Evolutionary conservation across 92 coral and sea anemone genomes (phyloP).

Genomic region (Epizoanthus rinbou): DNA sequence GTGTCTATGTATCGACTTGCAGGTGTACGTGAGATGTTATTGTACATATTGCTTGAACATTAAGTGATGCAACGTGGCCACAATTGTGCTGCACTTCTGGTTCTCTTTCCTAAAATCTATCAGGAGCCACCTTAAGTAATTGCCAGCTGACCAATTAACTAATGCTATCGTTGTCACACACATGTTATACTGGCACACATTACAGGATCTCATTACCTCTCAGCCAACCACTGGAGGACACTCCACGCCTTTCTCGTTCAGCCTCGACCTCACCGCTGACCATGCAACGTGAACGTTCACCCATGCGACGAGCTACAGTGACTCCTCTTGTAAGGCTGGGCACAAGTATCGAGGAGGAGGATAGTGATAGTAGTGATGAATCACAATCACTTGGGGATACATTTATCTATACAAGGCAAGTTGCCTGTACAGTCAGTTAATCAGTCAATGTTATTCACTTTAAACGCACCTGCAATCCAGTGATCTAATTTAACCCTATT

Average conservation of each 20-base stretch:
- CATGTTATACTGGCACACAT: slow-evolving; percentile 5
- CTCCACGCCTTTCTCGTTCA: slow-evolving; percentile 37
- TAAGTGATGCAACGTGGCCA: too few species aligned
- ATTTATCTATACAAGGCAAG: slow-evolving; percentile 40
- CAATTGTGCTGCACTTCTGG: too few species aligned
- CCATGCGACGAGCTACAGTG: slow-evolving; percentile 1
- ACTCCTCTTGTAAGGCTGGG: slow-evolving; percentile 37
- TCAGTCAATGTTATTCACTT: too few species aligned
- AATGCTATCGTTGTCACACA: not conserved
- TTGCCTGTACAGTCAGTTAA: not conserved
- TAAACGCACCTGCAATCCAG: too few species aligned
- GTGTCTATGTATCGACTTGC: too few species aligned
- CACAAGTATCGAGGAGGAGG: slow-evolving; percentile 27
- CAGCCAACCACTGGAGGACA: slow-evolving; percentile 38
- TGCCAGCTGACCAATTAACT: slow-evolving; percentile 7
- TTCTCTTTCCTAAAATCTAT: not conserved
- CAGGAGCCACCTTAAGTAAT: slow-evolving; percentile 9
- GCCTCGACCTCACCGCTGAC: slow-evolving; percentile 31
- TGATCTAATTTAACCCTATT: too few species aligned
- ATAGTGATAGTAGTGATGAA: slow-evolving; percentile 44
- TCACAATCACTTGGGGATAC: slow-evolving; percentile 38
- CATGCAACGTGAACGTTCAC: slow-evolving; percentile 20
- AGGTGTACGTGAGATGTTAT: too few species aligned
- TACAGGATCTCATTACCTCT: slow-evolving; percentile 44
- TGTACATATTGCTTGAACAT: too few species aligned